A percentile compares a stretch with the other conserved stretches of the same genome.
Conservation (phyloP, 2,113 vertebrate genomes). For the Nothocercus julius region DNA sequence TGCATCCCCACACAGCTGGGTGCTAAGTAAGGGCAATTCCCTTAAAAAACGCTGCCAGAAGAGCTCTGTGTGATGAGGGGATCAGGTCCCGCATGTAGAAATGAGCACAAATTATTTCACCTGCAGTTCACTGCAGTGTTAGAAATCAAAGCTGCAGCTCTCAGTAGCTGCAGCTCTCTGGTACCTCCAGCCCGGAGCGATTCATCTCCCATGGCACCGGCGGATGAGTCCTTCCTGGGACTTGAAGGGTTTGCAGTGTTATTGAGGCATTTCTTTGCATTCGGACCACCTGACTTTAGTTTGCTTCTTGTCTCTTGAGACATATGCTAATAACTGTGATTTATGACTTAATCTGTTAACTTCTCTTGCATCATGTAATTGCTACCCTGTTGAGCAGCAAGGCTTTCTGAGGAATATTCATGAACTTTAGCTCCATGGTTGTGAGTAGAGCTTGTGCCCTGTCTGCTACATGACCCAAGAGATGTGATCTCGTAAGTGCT, state of each 20-base stretch:
- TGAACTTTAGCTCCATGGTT: background rate
- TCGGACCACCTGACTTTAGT: background rate
- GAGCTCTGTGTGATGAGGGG: background rate
- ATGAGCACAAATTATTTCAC: background rate
- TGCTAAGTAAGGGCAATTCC: background rate
- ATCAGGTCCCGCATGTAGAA: background rate
- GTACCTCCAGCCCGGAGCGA: background rate
- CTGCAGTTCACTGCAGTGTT: conserved; percentile 1
- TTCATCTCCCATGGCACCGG: background rate
- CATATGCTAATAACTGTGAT: background rate
- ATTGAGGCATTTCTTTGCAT: background rate
- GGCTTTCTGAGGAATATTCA: background rate
- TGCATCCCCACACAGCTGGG: background rate
- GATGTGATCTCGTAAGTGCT: background rate
- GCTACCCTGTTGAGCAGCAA: background rate
- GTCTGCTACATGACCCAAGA: background rate
- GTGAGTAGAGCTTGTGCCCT: rapidly evolving
- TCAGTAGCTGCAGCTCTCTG: background rate
- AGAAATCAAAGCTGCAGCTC: conserved; percentile 32
- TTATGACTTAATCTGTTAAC: background rate
- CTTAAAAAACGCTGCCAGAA: background rate
- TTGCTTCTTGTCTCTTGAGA: background rate
- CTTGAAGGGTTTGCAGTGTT: background rate
- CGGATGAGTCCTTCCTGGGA: background rate
- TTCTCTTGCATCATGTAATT: background rate